These are phyloP conservation scores for Pterophyllum scalare DNA, from an alignment of 2,113 vertebrate genomes.

Conservation along the genomic window DNA sequence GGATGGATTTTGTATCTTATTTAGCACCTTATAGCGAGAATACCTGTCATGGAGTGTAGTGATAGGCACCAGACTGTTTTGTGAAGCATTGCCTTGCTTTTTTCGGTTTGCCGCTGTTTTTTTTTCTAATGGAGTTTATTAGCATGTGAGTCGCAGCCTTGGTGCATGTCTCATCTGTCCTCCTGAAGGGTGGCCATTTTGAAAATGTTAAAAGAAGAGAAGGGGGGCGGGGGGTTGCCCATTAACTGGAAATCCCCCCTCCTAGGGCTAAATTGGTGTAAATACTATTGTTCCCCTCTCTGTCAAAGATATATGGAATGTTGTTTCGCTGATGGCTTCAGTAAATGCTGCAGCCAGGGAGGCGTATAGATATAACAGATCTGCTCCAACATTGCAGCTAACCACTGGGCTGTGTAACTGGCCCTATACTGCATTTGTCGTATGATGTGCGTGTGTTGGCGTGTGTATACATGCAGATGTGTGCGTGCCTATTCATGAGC, in stretches of 20 bases:
- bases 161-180: conserved; percentile 61
- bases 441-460: conserved; percentile 9
- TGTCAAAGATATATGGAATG: conserved; percentile 74
- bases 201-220: conserved; percentile 59
- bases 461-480: conserved; percentile 16
- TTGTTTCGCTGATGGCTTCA: conserved; percentile 70
- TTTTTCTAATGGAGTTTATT: conserved; percentile 68
- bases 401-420: conserved; percentile 74
- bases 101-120: not conserved
- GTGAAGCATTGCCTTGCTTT: conserved; percentile 11
- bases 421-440: conserved; percentile 64
- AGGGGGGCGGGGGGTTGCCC: conserved; percentile 8
- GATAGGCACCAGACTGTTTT: conserved; percentile 38
- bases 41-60: conserved; percentile 18
- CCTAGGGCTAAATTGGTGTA: conserved; percentile 67
- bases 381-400: conserved; percentile 59
- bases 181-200: conserved; percentile 65
- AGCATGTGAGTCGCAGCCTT: conserved; percentile 56
- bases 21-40: conserved; percentile 11
- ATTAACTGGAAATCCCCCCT: conserved; percentile 59
- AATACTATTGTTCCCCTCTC: conserved; percentile 72
- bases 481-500: conserved; percentile 40
- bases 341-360: conserved; percentile 72
- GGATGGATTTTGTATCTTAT: conserved; percentile 36
- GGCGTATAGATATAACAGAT: conserved; percentile 72